phyloP scores from a whole-genome alignment of 2,888 invertebrate species.

The Lysandra bellargus region DNA sequence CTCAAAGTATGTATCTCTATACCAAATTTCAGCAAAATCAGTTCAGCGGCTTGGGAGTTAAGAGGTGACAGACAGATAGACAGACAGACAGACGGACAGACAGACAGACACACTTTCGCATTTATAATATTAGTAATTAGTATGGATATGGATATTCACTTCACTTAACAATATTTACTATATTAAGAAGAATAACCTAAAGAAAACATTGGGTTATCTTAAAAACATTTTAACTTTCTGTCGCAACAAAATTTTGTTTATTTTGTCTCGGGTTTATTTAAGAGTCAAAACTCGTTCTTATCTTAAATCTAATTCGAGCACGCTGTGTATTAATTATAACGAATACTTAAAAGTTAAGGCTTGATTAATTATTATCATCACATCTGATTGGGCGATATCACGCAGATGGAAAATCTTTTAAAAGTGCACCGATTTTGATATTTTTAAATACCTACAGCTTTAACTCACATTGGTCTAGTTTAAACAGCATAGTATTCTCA shows the following conservation, averaged over 20 bases:
- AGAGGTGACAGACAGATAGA: no score
- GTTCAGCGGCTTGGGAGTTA: no score
- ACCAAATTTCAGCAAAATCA: no score
- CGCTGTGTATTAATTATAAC: not conserved
- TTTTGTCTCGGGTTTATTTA: conserved; percentile 8
- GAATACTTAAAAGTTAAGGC: not conserved
- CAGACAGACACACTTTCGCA: no score
- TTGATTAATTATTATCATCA: not conserved
- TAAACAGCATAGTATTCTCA: not conserved
- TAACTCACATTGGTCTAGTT: no score
- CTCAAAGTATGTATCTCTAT: no score
- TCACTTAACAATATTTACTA: no score
- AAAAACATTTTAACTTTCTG: not conserved
- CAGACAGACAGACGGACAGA: no score
- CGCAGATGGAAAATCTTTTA: not conserved
- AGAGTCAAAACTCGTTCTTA: conserved; percentile 18
- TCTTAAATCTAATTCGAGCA: conserved; percentile 16
- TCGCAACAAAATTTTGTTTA: not conserved
- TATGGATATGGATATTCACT: no score
- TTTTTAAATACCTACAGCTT: no score
- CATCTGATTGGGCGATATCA: not conserved
- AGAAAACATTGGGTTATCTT: not conserved
- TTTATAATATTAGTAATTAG: no score
- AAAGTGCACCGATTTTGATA: not conserved
- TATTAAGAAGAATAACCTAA: no score